Conservation (phyloP, 35 echinoderm and acorn worm genomes). For the Stichopus chloronotus region DNA sequence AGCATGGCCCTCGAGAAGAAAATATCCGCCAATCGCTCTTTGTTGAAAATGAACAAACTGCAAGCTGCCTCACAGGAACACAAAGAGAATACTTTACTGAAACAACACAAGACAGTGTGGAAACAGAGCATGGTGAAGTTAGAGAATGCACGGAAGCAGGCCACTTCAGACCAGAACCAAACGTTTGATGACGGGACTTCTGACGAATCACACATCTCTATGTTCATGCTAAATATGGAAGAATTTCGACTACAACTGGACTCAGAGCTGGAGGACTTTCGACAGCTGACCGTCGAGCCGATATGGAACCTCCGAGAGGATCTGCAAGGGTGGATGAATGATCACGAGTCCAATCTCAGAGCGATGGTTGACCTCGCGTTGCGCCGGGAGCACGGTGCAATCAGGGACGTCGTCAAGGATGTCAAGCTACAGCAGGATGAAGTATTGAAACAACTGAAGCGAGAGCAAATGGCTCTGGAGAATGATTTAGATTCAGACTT, state of each 20-base stretch:
- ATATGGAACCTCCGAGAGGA: slow-evolving; percentile 83
- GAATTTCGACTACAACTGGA: slow-evolving; percentile 65
- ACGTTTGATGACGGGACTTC: slow-evolving; percentile 68
- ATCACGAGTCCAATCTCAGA: slow-evolving; percentile 23
- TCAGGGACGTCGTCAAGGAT: slow-evolving; percentile 13
- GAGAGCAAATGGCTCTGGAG: slow-evolving; percentile 77
- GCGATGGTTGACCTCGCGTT: slow-evolving; percentile 19
- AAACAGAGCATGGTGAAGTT: slow-evolving; percentile 69
- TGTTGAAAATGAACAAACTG: slow-evolving; percentile 90
- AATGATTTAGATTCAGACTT: slow-evolving; percentile 64
- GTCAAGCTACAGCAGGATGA: slow-evolving; percentile 76
- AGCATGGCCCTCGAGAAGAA: slow-evolving; percentile 80
- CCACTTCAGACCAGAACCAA: slow-evolving; percentile 58
- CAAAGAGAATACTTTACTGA: slow-evolving; percentile 83
- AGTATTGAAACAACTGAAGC: slow-evolving; percentile 59
- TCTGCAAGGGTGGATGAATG: slow-evolving; percentile 59
- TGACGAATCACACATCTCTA: slow-evolving; percentile 75
- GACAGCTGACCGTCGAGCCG: slow-evolving; percentile 70
- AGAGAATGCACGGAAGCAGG: slow-evolving; percentile 51
- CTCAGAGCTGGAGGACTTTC: slow-evolving; percentile 70
- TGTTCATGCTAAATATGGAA: slow-evolving; percentile 95
- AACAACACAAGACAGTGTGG: slow-evolving; percentile 87
- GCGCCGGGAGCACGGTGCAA: neutral
- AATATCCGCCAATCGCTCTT: slow-evolving; percentile 76
- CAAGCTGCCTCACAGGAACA: slow-evolving; percentile 67